These are phyloP conservation scores for Falco punctatus DNA, from an alignment of 2,113 vertebrate species.

Conservation along the genomic window DNA sequence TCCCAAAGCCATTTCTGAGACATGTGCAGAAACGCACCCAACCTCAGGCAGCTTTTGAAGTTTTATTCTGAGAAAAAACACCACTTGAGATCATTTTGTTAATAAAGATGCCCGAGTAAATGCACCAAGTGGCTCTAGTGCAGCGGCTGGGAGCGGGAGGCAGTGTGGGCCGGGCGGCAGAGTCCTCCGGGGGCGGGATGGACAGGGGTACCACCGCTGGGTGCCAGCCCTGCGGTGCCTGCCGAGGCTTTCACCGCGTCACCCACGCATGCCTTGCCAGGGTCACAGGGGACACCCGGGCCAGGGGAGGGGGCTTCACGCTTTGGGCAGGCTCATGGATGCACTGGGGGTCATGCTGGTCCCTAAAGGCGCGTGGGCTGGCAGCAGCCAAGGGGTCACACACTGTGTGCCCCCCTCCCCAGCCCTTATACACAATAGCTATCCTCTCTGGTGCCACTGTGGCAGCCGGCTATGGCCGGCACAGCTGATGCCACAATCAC, in stretches of 20 bases:
- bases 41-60: neutral
- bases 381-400: neutral
- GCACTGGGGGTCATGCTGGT: neutral
- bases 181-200: neutral
- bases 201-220: neutral
- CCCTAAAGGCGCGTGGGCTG: accelerated
- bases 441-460: accelerated
- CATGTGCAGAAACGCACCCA: accelerated
- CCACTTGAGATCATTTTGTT: neutral
- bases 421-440: accelerated
- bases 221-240: accelerated
- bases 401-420: accelerated
- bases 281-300: neutral
- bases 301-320: neutral
- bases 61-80: neutral
- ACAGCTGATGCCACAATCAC: accelerated
- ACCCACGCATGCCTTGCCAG: neutral
- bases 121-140: neutral
- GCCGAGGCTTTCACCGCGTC: accelerated
- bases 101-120: neutral
- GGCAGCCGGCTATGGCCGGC: accelerated
- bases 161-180: accelerated
- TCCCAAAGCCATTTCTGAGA: neutral
- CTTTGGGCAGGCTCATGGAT: accelerated
- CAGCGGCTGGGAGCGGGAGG: accelerated